phyloP scores from a whole-genome alignment of 2,888 invertebrate genomes.

The Eupelmus urozonus region DNA sequence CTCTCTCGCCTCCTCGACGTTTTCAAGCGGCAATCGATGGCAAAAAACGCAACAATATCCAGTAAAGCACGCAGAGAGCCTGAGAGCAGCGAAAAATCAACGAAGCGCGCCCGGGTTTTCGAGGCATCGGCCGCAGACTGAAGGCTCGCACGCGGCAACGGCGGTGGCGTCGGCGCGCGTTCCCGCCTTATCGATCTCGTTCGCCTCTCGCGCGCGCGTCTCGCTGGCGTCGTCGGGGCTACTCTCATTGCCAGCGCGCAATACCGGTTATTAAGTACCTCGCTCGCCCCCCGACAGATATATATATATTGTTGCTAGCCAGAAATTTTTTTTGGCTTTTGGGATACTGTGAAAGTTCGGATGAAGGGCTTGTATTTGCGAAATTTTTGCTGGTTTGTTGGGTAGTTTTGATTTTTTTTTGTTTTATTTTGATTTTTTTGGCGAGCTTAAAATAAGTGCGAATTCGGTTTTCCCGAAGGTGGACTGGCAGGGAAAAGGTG shows the following conservation, averaged over 20 bases:
- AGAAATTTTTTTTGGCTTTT: too few species aligned
- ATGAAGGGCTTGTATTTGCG: too few species aligned
- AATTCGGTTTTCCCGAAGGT: not conserved
- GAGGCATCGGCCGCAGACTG: constrained; percentile 21
- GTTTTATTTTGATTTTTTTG: not conserved
- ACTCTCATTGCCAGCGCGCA: not conserved
- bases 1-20: too few species aligned
- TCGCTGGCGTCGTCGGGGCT: constrained; percentile 59
- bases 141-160: not conserved
- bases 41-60: too few species aligned
- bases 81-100: constrained; percentile 3
- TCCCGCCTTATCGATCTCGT: constrained; percentile 65
- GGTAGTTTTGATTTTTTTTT: not conserved
- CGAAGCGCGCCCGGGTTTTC: constrained; percentile 11
- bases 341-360: too few species aligned
- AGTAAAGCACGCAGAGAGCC: too few species aligned
- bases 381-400: not conserved
- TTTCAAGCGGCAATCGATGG: too few species aligned
- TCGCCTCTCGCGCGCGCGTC: constrained; percentile 21
- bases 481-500: not conserved
- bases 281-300: too few species aligned
- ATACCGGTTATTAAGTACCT: constrained; percentile 45
- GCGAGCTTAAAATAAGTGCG: too few species aligned
- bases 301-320: too few species aligned
- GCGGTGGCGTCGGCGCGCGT: not conserved